Evolutionary conservation across 1,140 invertebrate genomes (phyloP).

Genomic region (Idris sp.): DNA sequence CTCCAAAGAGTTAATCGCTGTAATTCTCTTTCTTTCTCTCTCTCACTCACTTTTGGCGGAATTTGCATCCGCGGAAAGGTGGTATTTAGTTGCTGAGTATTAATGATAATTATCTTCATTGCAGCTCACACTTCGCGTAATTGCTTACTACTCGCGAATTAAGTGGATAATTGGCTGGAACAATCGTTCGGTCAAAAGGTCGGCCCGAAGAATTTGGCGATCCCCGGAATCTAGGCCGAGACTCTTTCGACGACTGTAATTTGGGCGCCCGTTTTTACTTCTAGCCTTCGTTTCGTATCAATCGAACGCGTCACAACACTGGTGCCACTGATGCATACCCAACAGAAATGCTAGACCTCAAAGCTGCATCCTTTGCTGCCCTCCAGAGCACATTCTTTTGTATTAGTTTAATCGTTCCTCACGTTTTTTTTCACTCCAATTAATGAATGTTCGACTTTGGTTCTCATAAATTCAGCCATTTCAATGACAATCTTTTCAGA

Average conservation of each 20-base stretch:
- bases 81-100: constrained; percentile 62
- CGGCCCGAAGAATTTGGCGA: constrained; percentile 52
- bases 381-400: too few relatives aligned
- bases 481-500: too few relatives aligned
- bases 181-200: constrained; percentile 58
- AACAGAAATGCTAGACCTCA: not conserved
- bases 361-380: too few relatives aligned
- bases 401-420: constrained; percentile 1
- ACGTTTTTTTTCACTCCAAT: constrained; percentile 1
- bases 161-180: constrained; percentile 61
- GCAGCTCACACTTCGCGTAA: constrained; percentile 58
- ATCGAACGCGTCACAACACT: constrained; percentile 44
- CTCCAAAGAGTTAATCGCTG: constrained; percentile 60
- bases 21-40: constrained; percentile 35
- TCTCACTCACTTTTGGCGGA: constrained; percentile 15
- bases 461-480: too few relatives aligned
- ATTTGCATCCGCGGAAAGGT: constrained; percentile 64
- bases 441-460: too few relatives aligned
- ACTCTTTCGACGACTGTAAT: constrained; percentile 45
- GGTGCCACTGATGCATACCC: constrained; percentile 23
- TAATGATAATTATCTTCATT: constrained; percentile 63
- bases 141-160: constrained; percentile 61
- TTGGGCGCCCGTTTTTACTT: constrained; percentile 30
- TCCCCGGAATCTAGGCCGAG: constrained; percentile 55
- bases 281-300: constrained; percentile 30